Conservation (phyloP, 2,113 vertebrate species). For the Podocnemis expansa region DNA sequence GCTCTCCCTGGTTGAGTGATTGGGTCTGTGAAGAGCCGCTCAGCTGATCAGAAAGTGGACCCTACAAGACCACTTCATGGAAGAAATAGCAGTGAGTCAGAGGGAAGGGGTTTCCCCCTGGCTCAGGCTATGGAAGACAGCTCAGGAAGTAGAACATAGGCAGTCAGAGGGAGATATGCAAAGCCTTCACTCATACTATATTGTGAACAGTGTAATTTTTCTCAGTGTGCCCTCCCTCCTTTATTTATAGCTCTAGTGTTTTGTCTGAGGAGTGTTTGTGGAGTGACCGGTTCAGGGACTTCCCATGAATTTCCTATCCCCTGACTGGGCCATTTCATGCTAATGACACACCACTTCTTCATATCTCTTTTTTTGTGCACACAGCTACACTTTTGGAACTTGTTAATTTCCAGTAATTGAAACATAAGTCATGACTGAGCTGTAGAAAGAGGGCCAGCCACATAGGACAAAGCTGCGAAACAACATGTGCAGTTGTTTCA, state of each 20-base stretch:
- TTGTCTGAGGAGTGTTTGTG: not conserved
- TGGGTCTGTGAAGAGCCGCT: too few species aligned
- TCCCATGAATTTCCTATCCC: not conserved
- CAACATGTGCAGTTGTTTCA: not conserved
- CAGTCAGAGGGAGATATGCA: not conserved
- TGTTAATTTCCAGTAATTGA: not conserved
- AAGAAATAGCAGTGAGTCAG: too few species aligned
- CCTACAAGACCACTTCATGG: too few species aligned
- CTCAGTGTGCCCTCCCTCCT: not conserved
- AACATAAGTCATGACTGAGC: not conserved
- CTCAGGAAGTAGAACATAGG: too few species aligned
- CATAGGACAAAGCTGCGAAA: accelerated
- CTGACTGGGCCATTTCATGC: not conserved
- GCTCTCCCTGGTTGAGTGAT: too few species aligned
- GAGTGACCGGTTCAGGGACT: not conserved
- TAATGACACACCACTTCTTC: not conserved
- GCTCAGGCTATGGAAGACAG: too few species aligned
- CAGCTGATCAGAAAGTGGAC: too few species aligned
- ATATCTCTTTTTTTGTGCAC: not conserved
- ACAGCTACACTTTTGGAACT: too few species aligned
- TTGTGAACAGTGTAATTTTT: not conserved
- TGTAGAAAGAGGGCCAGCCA: not conserved
- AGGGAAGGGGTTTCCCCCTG: too few species aligned
- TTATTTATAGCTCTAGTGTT: not conserved
- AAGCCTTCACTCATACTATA: not conserved